Base-by-base conservation (phyloP, 1,140 invertebrate species). In the Magallana gigas region DNA sequence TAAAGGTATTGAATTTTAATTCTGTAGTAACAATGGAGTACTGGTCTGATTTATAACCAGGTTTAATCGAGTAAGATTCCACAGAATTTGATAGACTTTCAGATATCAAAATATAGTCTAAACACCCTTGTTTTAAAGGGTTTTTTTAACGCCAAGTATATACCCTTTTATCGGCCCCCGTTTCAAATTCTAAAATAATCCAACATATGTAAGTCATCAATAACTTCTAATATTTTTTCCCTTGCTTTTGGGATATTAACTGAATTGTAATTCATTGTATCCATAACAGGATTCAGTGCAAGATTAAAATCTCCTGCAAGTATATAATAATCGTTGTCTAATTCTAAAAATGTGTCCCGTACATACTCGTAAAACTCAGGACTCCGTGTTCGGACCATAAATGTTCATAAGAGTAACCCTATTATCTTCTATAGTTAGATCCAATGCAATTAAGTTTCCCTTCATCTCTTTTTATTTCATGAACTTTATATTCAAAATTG, bases 291-390 rank as follows among this genome's bases (percentile, higher is more conserved):
- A 59, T 88, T 29, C 11, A 87, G 12, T 14, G 86, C 88, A 18
- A 89, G 56, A 62, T 89, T 89, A 83, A 86, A 89, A 80, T 89
- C 88, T 14, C 85, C 85, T 60, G n/a, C 36, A 64, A 88, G 83
- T 58, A 88, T 84, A 36, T 62, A 23, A 57, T 57, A 14, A 11
- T 84, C 82, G 85, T 85, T 89, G 16, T 57, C 83, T 23, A 23
- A 23, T 23, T 23, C 23, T 23, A 23, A 23, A 23, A 23, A 23
- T 23, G 23, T 23, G 23, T 23, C 23, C 23, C 23, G 23, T 23
- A 23, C 23, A 23, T 23, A 23, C 23, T 23, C 23, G 23, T 23
- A 36, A 89, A 85, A 58, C 85, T 60, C 18, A 80, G 36, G 29
- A 87, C 29, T 62, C 57, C 85, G 14, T 85, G 87, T 2, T 82